Evolutionary conservation across 2,888 invertebrate species (phyloP), one percentile per base, ranked within the genome.

Genomic region (Leptopilina myrica): DNA sequence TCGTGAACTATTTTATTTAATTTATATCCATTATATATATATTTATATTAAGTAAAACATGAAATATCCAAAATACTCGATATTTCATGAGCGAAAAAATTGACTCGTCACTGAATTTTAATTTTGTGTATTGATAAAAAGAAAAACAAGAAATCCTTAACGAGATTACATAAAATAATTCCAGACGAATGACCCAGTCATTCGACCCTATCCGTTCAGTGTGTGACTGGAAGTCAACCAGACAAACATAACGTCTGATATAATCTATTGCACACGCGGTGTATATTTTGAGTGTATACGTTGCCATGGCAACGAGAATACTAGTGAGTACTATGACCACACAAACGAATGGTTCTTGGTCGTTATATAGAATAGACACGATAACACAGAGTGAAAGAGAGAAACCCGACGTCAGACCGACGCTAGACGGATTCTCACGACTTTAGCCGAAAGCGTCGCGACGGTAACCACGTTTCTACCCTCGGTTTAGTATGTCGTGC

Each of bases 381-480:
- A 78, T 77, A 76, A 76, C 64, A 77, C 1, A 4, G 43, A 43
- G 26, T 8, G 43, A 43, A 8, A 43, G 8, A 43, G 43, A 43
- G 43, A 43, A 33, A 33, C 33, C 1, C 53, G 69, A 79, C 80
- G 78, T 80, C 26, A 80, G 82, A 76, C 84, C 81, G 85, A 83
- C 26, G 78, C 67, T 64, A 83, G 81, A 59, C 85, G 85, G 82
- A 84, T 77, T 77, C 80, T 76, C 78, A 86, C 88, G 88, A 88
- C 76, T 65, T 56, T 49, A 66, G 80, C 81, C 87, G 87, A 87
- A 81, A 83, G 84, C 87, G 88, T 86, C 85, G 86, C 88, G 87
- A 86, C 85, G 88, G 88, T 87, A 89, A 88, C 86, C 89, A 88
- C 88, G 89, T 88, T 89, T 88, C 87, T 85, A 87, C 88, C 88